Evolutionary conservation across 2,888 invertebrate genomes (phyloP).

Genomic region (Drosophila buzzatii): DNA sequence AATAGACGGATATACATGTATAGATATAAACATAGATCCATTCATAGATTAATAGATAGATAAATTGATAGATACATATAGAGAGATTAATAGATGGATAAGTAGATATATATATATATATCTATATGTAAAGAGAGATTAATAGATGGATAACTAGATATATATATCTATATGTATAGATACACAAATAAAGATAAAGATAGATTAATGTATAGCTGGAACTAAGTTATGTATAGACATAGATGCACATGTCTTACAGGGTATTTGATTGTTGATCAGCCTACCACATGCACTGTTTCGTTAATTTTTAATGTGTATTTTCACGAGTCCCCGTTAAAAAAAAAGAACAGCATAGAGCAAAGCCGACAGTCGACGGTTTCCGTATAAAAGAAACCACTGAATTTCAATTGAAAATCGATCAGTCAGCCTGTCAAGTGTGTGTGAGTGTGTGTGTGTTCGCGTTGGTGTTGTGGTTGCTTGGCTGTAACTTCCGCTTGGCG

Average conservation of each 20-base stretch:
- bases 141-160: no score
- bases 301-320: slow-evolving; percentile 1
- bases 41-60: background rate
- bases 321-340: slow-evolving; percentile 7
- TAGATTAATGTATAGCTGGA: no score
- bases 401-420: slow-evolving; percentile 79
- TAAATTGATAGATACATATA: background rate
- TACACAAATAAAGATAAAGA: no score
- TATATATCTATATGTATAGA: no score
- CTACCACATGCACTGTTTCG: background rate
- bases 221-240: background rate
- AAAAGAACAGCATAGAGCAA: slow-evolving; percentile 22
- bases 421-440: slow-evolving; percentile 31
- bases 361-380: slow-evolving; percentile 37
- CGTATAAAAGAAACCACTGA: slow-evolving; percentile 69
- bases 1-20: background rate
- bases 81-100: no score
- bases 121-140: no score
- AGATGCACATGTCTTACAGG: background rate
- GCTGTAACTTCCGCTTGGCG: slow-evolving; percentile 58
- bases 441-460: slow-evolving; percentile 11
- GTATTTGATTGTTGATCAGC: background rate
- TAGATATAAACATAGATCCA: background rate
- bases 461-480: slow-evolving; percentile 38
- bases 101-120: no score